Percentiles rank a stretch among this genome's conserved stretches.
These are phyloP conservation scores for Corydoras maculifer DNA, from an alignment of 2,113 vertebrate genomes.

Conservation along the genomic window DNA sequence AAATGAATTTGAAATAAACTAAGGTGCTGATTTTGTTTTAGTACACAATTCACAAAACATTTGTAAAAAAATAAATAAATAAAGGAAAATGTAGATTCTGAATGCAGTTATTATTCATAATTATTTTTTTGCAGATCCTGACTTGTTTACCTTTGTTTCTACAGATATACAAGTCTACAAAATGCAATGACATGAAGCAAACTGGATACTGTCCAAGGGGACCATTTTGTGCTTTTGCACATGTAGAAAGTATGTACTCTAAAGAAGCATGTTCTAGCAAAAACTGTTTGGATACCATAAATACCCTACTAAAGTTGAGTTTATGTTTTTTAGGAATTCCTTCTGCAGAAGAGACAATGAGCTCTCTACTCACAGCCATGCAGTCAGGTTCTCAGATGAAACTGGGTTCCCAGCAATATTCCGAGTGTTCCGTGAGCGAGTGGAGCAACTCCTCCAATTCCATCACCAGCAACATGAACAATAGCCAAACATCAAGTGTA, in stretches of 20 bases:
- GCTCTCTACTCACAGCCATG: constrained; percentile 66
- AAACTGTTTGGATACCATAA: background rate
- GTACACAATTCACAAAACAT: no score
- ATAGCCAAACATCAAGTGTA: constrained; percentile 74
- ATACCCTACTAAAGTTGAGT: background rate
- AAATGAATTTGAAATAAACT: background rate
- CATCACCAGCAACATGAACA: constrained; percentile 56
- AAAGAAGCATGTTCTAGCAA: constrained; percentile 6
- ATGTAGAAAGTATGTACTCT: constrained; percentile 78
- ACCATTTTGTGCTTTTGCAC: constrained; percentile 89
- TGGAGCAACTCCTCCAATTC: constrained; percentile 71
- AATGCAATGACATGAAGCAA: constrained; percentile 90
- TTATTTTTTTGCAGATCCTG: no score
- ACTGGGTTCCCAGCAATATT: constrained; percentile 65
- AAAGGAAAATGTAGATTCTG: no score
- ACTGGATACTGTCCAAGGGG: constrained; percentile 86
- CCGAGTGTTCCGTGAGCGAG: constrained; percentile 72
- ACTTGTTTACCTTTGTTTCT: background rate
- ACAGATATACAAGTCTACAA: constrained; percentile 90
- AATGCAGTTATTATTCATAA: no score
- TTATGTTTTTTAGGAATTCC: constrained; percentile 63
- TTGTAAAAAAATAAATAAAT: no score
- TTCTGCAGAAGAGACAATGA: constrained; percentile 72
- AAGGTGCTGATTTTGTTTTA: no score
- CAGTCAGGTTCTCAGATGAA: constrained; percentile 66